Evolutionary conservation across 2,888 invertebrate species (phyloP).

Genomic region (Eupithecia vulgata): DNA sequence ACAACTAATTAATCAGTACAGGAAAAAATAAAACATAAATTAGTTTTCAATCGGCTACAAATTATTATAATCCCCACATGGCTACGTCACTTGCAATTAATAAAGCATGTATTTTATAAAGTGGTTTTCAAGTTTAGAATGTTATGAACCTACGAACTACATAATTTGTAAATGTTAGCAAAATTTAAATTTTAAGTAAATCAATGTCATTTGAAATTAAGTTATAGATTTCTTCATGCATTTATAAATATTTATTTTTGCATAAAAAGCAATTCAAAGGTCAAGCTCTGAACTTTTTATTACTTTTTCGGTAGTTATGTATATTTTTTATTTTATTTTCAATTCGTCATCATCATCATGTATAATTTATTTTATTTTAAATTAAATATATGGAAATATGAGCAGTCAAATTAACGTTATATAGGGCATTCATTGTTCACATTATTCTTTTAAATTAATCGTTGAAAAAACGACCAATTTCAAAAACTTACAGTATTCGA

Average conservation of each 20-base stretch:
- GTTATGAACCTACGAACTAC: background rate
- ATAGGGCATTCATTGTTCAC: background rate
- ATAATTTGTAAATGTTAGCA: background rate
- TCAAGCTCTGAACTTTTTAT: background rate
- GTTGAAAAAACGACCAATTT: background rate
- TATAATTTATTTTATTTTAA: too few species aligned
- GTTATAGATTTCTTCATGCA: background rate
- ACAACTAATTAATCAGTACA: slow-evolving; percentile 36
- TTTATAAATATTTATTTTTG: background rate
- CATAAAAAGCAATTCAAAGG: background rate
- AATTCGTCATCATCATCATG: too few species aligned
- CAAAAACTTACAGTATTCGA: background rate
- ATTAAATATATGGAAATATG: background rate
- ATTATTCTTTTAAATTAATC: background rate
- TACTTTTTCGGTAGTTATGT: background rate
- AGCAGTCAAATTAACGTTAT: background rate
- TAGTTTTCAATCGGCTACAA: slow-evolving; percentile 63
- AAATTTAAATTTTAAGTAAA: background rate
- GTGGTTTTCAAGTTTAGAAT: background rate
- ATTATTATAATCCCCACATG: slow-evolving; percentile 58
- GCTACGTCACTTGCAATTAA: slow-evolving; percentile 14
- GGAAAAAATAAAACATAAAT: slow-evolving; percentile 51
- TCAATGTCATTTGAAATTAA: background rate
- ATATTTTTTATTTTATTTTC: too few species aligned
- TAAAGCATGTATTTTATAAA: background rate